Base-by-base conservation (phyloP, 2,113 vertebrate species). In the Eurystomus gularis region DNA sequence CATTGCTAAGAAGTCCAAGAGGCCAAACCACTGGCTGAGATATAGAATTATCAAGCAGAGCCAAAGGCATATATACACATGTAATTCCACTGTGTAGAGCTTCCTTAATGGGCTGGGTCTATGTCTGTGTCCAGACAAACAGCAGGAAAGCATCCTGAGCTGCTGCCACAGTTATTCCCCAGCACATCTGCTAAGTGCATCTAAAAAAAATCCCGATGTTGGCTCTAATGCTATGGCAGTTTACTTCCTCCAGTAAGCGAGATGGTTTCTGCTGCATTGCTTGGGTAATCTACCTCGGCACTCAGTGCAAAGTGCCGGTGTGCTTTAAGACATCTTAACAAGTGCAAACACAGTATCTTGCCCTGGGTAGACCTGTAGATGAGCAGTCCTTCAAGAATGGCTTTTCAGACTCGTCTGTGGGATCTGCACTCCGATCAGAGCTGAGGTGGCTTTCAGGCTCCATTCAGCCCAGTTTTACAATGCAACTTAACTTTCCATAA, bases 21-120 rank as follows among this genome's bases (percentile, higher is more conserved):
- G 66, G 7, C 42, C 31, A 80, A 91, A 70, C 14, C 14, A 25
- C 33, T 5, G 18, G 9, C 17, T 49, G 39, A 80, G 77, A 73
- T 21, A 10, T 65, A 25, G 51, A 31, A 78, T 69, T 79, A 31
- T 37, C 33, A 60, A 83, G 29, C 40, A 33, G 17, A 72, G 24
- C 10, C 23, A 72, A 76, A 51, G 6, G 13, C 0, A 2, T 26
- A 16, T 46, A 13, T 33, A 28, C 2, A 31, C 2, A 1, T 1
- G 3, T 70, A 58, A 70, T 73, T 55, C 60, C 40, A 40, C 24
- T 0, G 0, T 1, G 1, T 61, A 42, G 39, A 88, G 20, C 33
- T 87, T 49, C 46, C 40, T 72, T 64, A 40, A n/a, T 2, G 5
- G 71, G 9, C 40, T 54, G 33, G 54, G 28, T 57, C 52, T 62